phyloP scores from a whole-genome alignment of 30 jellyfish, hydroid and myxozoan genomes.

The Euphysa ruthae region DNA sequence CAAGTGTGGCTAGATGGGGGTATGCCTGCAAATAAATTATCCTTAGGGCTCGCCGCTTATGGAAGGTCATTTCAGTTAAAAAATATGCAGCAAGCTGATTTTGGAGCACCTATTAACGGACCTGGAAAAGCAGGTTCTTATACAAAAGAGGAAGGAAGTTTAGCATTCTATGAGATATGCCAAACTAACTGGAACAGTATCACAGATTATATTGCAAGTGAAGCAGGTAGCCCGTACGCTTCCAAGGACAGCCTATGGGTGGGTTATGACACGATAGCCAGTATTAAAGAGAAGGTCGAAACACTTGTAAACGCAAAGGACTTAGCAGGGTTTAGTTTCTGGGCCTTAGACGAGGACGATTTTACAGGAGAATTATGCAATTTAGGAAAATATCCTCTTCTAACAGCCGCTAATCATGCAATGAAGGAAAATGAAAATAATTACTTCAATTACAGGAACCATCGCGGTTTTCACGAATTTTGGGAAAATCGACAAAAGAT shows the following conservation, averaged over 20 bases:
- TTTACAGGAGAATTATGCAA: slow-evolving; percentile 64
- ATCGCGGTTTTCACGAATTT: no score
- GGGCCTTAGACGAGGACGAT: slow-evolving; percentile 91
- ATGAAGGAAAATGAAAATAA: no score
- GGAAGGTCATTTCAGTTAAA: slow-evolving; percentile 70
- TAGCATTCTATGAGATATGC: slow-evolving; percentile 80
- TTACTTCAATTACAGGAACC: no score
- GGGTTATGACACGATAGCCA: slow-evolving; percentile 54
- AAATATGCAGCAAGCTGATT: slow-evolving; percentile 36
- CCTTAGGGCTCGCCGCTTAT: slow-evolving; percentile 85
- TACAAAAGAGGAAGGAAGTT: slow-evolving; percentile 67
- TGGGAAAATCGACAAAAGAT: no score
- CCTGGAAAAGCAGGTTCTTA: slow-evolving; percentile 69
- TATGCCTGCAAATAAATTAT: slow-evolving; percentile 68
- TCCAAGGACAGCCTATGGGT: slow-evolving; percentile 71
- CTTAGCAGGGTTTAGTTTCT: slow-evolving; percentile 66
- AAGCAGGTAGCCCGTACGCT: slow-evolving; percentile 72
- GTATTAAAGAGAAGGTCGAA: slow-evolving; percentile 47
- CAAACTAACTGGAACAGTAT: slow-evolving; percentile 22
- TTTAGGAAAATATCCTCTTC: slow-evolving; percentile 70
- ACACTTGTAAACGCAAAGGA: slow-evolving; percentile 47
- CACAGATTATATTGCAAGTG: slow-evolving; percentile 58
- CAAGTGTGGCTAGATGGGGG: slow-evolving; percentile 76
- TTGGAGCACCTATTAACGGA: slow-evolving; percentile 82
- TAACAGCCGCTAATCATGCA: slow-evolving; percentile 41